Conservation (phyloP, 2,113 vertebrate genomes). For the Zapornia atra region DNA sequence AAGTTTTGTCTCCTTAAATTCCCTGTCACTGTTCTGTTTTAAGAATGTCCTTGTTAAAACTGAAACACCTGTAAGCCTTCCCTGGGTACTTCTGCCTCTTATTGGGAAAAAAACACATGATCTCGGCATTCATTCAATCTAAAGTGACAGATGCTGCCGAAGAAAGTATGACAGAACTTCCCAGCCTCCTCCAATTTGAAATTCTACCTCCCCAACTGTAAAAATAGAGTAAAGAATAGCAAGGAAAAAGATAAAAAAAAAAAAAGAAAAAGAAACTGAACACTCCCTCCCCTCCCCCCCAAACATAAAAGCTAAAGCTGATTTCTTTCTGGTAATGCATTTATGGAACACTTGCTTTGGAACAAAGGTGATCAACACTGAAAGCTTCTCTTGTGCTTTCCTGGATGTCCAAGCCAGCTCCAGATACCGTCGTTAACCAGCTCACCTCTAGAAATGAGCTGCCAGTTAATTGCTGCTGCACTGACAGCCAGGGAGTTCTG, state of each 20-base stretch:
- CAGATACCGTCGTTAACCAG: not conserved
- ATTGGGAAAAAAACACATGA: not conserved
- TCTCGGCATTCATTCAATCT: constrained; percentile 9
- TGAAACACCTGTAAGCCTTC: constrained; percentile 51
- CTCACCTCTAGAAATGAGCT: not conserved
- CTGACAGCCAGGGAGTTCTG: constrained; percentile 6
- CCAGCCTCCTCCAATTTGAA: not conserved
- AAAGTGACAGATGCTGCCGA: not conserved
- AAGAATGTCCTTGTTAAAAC: constrained; percentile 51
- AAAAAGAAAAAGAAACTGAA: not conserved
- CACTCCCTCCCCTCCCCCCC: too few relatives aligned
- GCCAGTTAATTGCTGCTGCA: not conserved
- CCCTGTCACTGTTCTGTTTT: constrained; percentile 22
- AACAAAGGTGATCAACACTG: not conserved
- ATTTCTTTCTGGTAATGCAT: not conserved
- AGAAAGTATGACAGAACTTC: not conserved
- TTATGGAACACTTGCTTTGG: constrained; percentile 31
- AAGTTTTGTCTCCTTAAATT: constrained; percentile 39
- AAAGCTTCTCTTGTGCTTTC: not conserved
- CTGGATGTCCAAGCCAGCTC: not conserved
- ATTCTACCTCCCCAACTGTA: not conserved
- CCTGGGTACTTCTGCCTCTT: constrained; percentile 19
- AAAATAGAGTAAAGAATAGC: not conserved
- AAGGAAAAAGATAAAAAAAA: not conserved
- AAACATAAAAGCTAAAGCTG: constrained; percentile 10